These are phyloP conservation scores for Eriocheir sinensis DNA, from an alignment of 1,140 invertebrate genomes.

Conservation along the genomic window DNA sequence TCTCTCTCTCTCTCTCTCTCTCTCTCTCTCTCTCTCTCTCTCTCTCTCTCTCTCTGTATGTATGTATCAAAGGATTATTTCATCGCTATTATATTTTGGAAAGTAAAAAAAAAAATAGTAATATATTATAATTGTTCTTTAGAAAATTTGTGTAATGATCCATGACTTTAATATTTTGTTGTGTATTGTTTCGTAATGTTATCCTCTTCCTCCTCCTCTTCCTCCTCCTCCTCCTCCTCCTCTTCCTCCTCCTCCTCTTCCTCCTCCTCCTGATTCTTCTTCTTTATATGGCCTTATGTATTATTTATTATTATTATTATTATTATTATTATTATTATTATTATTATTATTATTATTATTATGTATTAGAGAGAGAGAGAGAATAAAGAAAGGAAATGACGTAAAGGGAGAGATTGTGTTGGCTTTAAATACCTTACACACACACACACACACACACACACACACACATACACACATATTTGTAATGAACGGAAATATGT, in stretches of 20 bases:
- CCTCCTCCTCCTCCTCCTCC: neutral
- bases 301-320: neutral
- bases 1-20: no score
- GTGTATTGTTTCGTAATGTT: no score
- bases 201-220: neutral
- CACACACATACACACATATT: constrained; percentile 3
- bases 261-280: neutral
- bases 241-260: neutral
- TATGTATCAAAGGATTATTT: no score
- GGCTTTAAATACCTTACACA: neutral
- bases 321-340: neutral
- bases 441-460: constrained; percentile 35
- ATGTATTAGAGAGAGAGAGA: neutral
- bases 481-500: constrained; percentile 1
- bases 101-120: no score
- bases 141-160: no score
- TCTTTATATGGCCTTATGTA: neutral
- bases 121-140: no score
- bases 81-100: no score
- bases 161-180: no score
- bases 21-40: no score
- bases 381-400: neutral
- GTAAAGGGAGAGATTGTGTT: neutral
- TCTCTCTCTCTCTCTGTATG: no score
- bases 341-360: neutral